Evolutionary conservation across 2,888 invertebrate species (phyloP).

Genomic region (Coleophora flavipennella): DNA sequence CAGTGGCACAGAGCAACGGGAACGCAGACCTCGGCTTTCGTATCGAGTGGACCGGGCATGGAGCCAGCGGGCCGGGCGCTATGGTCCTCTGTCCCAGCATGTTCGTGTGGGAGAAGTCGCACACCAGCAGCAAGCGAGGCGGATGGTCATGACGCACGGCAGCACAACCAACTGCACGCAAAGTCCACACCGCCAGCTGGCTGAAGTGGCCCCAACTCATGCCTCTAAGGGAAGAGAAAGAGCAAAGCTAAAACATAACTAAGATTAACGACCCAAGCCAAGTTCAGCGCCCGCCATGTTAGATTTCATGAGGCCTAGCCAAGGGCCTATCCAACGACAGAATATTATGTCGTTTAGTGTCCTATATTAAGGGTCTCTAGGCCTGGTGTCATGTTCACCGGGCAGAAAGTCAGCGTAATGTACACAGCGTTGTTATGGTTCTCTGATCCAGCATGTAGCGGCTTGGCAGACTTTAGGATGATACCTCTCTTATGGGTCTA

Average conservation of each 20-base stretch:
- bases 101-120: slow-evolving; percentile 65
- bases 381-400: too few species aligned
- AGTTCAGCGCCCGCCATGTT: too few species aligned
- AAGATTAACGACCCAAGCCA: not conserved
- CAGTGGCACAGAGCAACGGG: slow-evolving; percentile 46
- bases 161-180: slow-evolving; percentile 54
- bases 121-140: slow-evolving; percentile 46
- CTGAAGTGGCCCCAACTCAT: slow-evolving; percentile 61
- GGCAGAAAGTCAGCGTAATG: too few species aligned
- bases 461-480: too few species aligned
- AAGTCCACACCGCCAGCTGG: slow-evolving; percentile 55
- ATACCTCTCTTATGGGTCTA: too few species aligned
- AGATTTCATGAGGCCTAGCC: too few species aligned
- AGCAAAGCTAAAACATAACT: not conserved
- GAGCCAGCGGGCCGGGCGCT: slow-evolving; percentile 29
- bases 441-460: too few species aligned
- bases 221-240: slow-evolving; percentile 25
- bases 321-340: too few species aligned
- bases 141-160: slow-evolving; percentile 42
- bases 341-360: too few species aligned
- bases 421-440: too few species aligned
- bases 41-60: slow-evolving; percentile 39
- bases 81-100: slow-evolving; percentile 58
- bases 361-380: too few species aligned
- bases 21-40: slow-evolving; percentile 31